Percentiles rank a stretch among this genome's conserved stretches.
These are phyloP conservation scores for Macroglossus sobrinus DNA, from an alignment of 2,113 vertebrate genomes.

Conservation along the genomic window DNA sequence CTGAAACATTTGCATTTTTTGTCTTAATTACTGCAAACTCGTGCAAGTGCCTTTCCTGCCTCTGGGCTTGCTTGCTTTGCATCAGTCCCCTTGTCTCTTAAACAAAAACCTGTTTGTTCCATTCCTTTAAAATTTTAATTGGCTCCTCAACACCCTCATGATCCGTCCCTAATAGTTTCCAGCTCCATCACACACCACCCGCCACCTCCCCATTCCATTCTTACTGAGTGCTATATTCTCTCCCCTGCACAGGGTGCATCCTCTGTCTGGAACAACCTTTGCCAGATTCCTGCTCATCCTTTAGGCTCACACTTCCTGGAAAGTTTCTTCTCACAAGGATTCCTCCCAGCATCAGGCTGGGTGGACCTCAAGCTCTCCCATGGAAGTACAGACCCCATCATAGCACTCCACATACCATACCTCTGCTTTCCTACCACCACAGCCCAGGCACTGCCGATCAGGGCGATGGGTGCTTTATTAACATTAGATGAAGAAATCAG, in stretches of 20 bases:
- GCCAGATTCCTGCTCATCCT: not conserved
- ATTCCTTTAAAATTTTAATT: not conserved
- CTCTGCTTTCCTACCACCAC: rapidly evolving
- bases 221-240: rapidly evolving
- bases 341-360: rapidly evolving
- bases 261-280: not conserved
- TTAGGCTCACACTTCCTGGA: not conserved
- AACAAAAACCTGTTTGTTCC: not conserved
- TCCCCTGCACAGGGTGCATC: rapidly evolving
- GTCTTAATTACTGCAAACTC: not conserved
- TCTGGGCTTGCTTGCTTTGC: not conserved
- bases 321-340: not conserved
- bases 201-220: no score
- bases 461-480: not conserved
- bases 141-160: rapidly evolving
- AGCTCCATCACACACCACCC: rapidly evolving
- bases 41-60: rapidly evolving
- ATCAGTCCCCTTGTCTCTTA: not conserved
- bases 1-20: rapidly evolving
- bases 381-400: not conserved
- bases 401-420: rapidly evolving
- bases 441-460: not conserved
- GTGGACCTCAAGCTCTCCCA: not conserved
- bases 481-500: no score
- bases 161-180: not conserved